A percentile compares a stretch with the other conserved stretches of the same genome.
These are phyloP conservation scores for Acholoe squamosa DNA, from an alignment of 2,888 invertebrate genomes.

Conservation along the genomic window DNA sequence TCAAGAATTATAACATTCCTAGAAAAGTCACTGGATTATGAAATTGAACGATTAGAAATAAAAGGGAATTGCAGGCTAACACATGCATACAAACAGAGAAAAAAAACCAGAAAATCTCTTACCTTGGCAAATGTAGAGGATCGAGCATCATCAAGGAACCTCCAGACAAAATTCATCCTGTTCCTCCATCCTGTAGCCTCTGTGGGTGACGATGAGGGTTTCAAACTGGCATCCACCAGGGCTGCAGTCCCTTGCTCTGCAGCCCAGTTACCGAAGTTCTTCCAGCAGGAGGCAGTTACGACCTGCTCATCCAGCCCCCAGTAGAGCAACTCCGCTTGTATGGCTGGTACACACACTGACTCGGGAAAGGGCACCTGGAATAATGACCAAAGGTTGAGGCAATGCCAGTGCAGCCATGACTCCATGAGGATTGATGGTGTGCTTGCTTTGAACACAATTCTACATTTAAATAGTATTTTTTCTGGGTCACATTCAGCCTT, in stretches of 20 bases:
- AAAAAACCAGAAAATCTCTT: no score
- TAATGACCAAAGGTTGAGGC: no score
- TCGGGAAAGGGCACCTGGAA: slow-evolving; percentile 72
- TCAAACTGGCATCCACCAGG: background rate
- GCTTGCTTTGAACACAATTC: no score
- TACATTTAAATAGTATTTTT: no score
- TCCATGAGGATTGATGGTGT: no score
- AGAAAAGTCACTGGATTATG: no score
- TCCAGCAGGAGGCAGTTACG: slow-evolving; percentile 73
- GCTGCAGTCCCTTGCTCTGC: background rate
- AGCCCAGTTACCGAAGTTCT: slow-evolving; percentile 44
- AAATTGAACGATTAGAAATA: no score
- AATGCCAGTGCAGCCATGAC: no score
- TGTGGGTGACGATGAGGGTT: background rate
- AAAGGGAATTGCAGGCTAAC: no score
- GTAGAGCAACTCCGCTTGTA: slow-evolving; percentile 71
- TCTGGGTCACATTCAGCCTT: no score
- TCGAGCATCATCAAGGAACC: background rate
- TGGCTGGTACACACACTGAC: slow-evolving; percentile 70
- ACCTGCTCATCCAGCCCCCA: slow-evolving; percentile 71
- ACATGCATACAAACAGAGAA: no score
- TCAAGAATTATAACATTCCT: no score
- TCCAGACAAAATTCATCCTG: background rate
- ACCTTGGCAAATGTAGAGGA: background rate
- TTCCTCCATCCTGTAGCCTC: background rate